Percentiles rank a stretch among this genome's conserved stretches.
Conservation (phyloP, 2,113 vertebrate genomes). For the Noctilio leporinus region DNA sequence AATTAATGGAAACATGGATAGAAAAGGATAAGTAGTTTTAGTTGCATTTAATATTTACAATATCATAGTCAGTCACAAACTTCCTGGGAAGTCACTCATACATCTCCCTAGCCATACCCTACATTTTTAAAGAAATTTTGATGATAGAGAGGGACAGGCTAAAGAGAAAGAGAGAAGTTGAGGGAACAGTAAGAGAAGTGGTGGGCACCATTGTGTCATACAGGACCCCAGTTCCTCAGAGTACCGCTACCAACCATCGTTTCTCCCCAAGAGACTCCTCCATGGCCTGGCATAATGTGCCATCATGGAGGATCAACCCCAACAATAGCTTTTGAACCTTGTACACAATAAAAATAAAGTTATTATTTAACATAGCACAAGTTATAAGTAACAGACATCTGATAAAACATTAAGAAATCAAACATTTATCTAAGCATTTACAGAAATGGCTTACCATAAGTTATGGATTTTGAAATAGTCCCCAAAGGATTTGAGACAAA, state of each 20-base stretch:
- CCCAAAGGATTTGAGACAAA: conserved; percentile 55
- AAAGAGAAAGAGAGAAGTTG: background rate
- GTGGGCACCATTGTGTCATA: background rate
- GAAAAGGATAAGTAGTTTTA: background rate
- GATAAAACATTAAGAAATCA: conserved; percentile 65
- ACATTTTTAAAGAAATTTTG: background rate
- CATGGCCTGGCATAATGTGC: background rate
- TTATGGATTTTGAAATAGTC: conserved; percentile 51
- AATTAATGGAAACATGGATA: background rate
- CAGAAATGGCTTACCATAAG: conserved; percentile 45
- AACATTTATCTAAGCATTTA: conserved; percentile 50
- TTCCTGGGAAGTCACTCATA: background rate
- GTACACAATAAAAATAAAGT: background rate
- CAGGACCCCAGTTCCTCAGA: background rate
- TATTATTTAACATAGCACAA: conserved; percentile 11
- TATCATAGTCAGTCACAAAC: background rate
- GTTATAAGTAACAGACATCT: conserved; percentile 29
- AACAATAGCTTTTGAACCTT: background rate
- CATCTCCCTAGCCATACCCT: background rate
- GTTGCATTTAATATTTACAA: background rate
- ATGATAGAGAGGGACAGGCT: background rate
- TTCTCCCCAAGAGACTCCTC: background rate
- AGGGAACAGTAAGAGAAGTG: background rate
- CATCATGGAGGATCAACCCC: background rate
- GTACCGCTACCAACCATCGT: background rate